Base-by-base conservation (phyloP, 2,113 vertebrate species). In the Corythaeola cristata region DNA sequence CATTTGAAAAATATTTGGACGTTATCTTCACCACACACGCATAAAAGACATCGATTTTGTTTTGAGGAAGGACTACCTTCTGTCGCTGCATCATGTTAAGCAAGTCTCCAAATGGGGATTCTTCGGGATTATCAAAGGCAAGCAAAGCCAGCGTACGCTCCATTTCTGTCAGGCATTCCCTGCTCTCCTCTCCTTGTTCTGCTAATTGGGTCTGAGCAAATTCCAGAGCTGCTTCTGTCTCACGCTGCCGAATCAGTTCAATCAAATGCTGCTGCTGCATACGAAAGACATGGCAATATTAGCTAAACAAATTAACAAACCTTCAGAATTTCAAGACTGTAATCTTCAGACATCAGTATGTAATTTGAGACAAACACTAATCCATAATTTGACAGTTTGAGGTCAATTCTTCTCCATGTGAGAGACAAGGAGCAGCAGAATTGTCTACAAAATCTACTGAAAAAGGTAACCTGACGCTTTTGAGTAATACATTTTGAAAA, bases 61-160 rank as follows among this genome's bases (percentile, higher is more conserved):
- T 37, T 22, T 7, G 44, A 47, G 44, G 22, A 53, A 69, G 60
- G 13, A 41, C 76, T 97, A 99, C 99, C 99, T 99, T 99, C 98
- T 99, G 99, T 89, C 99, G 98, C 95, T 99, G 99, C 99, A 99
- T 99, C 98, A 99, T 99, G 96, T 99, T 99, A 18, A 99, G 99
- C 88, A 99, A 98, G 97, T 99, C 99, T 88, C 99, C 99, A 58
- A 99, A 99, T 10, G 99, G 99, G 2, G 99, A 99, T 66, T 99
- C 99, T 83, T 99, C 99, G 0, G 99, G 99, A 96, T 99, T 99
- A 96, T 99, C 99, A 20, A 99, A 99, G 33, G 99, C 99, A 91
- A 99, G 97, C 96, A 99, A 96, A 28, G 99, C 99, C 96, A 99
- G 98, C 0, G 99, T 99, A 78, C 99, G 98, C 93, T 99, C 99